A percentile compares a stretch with the other conserved stretches of the same genome.
Evolutionary conservation across 1,140 invertebrate species (phyloP).

Genomic region (Tetragnatha versicolor): DNA sequence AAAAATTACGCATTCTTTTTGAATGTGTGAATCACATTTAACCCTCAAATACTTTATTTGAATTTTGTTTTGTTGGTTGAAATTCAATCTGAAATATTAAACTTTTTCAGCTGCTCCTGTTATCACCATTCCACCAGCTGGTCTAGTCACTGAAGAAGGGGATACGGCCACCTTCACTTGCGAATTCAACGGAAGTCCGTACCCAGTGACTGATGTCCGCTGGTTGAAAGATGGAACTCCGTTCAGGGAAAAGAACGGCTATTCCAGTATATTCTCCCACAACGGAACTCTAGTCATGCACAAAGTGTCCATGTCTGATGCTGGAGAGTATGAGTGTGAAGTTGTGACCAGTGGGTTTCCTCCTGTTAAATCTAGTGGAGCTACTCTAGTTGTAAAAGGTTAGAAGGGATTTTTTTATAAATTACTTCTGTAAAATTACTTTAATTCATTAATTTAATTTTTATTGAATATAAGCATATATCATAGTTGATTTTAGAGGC

Average conservation of each 20-base stretch:
- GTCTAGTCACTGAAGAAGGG: slow-evolving; percentile 72
- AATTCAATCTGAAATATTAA: too few species aligned
- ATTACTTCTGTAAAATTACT: not conserved
- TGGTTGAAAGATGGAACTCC: slow-evolving; percentile 77
- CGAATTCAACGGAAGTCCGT: slow-evolving; percentile 70
- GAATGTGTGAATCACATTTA: too few species aligned
- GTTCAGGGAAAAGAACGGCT: slow-evolving; percentile 66
- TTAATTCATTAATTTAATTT: not conserved
- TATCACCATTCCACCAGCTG: slow-evolving; percentile 68
- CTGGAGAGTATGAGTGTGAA: slow-evolving; percentile 75
- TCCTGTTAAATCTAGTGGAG: slow-evolving; percentile 69
- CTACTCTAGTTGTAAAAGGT: slow-evolving; percentile 72
- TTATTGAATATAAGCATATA: too few species aligned
- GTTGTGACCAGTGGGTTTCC: slow-evolving; percentile 73
- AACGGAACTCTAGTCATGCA: slow-evolving; percentile 72
- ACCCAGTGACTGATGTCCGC: slow-evolving; percentile 71
- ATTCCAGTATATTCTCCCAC: slow-evolving; percentile 60
- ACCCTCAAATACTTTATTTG: too few species aligned
- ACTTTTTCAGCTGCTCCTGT: slow-evolving; percentile 68
- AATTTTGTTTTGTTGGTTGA: too few species aligned
- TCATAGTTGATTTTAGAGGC: too few species aligned
- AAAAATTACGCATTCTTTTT: too few species aligned
- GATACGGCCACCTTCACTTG: slow-evolving; percentile 73
- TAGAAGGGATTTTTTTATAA: not conserved
- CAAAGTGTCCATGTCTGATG: slow-evolving; percentile 70